phyloP scores from a whole-genome alignment of 2,797 vertebrate species.

The Smutsia temminckii region DNA sequence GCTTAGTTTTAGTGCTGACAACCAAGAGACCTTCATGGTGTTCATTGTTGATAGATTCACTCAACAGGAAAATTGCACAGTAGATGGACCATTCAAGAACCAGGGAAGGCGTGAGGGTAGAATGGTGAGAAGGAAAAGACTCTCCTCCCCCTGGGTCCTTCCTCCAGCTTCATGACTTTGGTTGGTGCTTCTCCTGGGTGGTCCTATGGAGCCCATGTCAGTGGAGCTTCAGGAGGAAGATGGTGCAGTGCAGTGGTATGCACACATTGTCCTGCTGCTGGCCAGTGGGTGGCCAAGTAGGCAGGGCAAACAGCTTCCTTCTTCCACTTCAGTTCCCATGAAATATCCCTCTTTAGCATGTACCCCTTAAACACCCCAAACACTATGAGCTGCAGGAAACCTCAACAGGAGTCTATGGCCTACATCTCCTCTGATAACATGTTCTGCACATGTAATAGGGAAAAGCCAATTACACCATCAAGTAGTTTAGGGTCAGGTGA shows the following conservation, averaged over 20 bases:
- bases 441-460: neutral
- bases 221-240: neutral
- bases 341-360: neutral
- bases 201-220: neutral
- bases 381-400: neutral
- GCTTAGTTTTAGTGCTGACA: neutral
- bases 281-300: neutral
- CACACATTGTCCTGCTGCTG: neutral
- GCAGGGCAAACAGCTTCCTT: too few species aligned
- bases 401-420: neutral
- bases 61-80: neutral
- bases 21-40: neutral
- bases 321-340: neutral
- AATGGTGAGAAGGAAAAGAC: neutral
- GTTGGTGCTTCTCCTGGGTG: neutral
- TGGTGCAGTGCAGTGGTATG: rapidly evolving
- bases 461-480: neutral
- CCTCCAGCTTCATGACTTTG: neutral
- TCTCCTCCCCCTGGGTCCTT: neutral
- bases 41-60: neutral
- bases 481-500: too few species aligned
- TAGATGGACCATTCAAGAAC: neutral
- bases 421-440: neutral
- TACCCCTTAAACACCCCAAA: neutral
- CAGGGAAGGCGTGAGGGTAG: neutral